Evolutionary conservation across 2,797 vertebrate genomes (phyloP).

Genomic region (Leuciscus waleckii): DNA sequence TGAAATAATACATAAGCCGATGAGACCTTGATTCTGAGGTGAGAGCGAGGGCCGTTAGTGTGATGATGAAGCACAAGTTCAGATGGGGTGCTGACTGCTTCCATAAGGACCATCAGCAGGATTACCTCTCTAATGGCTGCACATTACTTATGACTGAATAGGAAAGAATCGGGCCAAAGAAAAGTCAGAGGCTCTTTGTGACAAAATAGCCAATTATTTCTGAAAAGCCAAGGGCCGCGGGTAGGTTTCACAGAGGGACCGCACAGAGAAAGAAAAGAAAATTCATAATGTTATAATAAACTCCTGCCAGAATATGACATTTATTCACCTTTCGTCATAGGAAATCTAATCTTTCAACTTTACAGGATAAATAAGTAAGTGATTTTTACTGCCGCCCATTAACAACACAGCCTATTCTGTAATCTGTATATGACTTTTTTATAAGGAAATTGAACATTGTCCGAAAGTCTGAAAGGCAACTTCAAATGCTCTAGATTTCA

Average conservation of each 20-base stretch:
- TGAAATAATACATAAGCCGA: constrained; percentile 15
- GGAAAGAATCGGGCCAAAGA: background rate
- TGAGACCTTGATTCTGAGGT: background rate
- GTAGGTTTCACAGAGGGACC: constrained; percentile 13
- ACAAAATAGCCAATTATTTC: constrained; percentile 41
- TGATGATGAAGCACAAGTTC: constrained; percentile 15
- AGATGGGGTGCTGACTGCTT: background rate
- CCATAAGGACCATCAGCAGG: constrained; percentile 11
- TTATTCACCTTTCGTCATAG: constrained; percentile 27
- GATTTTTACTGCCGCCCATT: background rate
- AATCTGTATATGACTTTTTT: background rate
- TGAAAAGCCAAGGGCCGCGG: background rate
- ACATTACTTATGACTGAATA: constrained; percentile 35
- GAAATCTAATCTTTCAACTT: constrained; percentile 20
- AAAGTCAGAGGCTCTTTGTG: constrained; percentile 21
- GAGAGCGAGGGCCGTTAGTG: background rate
- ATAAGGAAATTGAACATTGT: background rate
- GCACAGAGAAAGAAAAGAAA: background rate
- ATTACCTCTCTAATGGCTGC: constrained; percentile 29
- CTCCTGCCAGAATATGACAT: constrained; percentile 15
- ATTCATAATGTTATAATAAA: constrained; percentile 26
- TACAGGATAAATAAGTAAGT: background rate
- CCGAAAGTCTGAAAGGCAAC: background rate
- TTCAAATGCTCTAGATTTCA: background rate
- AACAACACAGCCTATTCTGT: background rate